These are phyloP conservation scores for Machimus rusticus DNA, from an alignment of 2,888 invertebrate species.

Conservation along the genomic window DNA sequence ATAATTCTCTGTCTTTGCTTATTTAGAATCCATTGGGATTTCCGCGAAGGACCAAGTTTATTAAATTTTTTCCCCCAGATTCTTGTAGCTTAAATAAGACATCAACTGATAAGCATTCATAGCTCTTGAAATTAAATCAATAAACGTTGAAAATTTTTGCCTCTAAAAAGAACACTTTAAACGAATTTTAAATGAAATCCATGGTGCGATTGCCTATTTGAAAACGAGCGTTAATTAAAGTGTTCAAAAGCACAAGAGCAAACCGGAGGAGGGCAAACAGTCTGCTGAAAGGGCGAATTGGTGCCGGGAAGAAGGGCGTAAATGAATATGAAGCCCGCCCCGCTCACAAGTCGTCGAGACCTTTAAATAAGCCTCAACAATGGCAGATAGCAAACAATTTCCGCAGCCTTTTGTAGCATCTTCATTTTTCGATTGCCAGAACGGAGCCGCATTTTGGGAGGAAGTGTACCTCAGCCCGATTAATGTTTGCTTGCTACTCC, in stretches of 20 bases:
- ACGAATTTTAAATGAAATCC: not conserved
- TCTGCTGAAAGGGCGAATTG: not conserved
- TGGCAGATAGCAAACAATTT: not conserved
- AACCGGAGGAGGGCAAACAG: not conserved
- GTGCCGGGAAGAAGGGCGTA: not conserved
- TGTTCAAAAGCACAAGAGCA: constrained; percentile 6
- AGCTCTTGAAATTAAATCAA: not conserved
- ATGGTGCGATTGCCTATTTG: not conserved
- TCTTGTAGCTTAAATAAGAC: not conserved
- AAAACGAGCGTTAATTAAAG: not conserved
- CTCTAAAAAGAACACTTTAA: not conserved
- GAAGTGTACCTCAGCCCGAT: constrained; percentile 23
- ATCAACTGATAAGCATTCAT: not conserved
- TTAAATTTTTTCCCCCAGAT: not conserved
- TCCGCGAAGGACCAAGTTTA: not conserved
- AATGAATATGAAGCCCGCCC: not conserved
- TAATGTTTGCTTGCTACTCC: constrained; percentile 38
- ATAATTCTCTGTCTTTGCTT: not conserved
- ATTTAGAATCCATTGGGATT: not conserved
- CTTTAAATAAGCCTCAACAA: constrained; percentile 14
- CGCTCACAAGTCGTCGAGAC: not conserved
- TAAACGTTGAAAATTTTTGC: not conserved
- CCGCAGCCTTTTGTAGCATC: not conserved
- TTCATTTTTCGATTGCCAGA: not conserved
- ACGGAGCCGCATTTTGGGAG: constrained; percentile 19